A percentile compares a stretch with the other conserved stretches of the same genome.
Conservation (phyloP, 2,113 vertebrate genomes). For the Cheirogaleus medius region DNA sequence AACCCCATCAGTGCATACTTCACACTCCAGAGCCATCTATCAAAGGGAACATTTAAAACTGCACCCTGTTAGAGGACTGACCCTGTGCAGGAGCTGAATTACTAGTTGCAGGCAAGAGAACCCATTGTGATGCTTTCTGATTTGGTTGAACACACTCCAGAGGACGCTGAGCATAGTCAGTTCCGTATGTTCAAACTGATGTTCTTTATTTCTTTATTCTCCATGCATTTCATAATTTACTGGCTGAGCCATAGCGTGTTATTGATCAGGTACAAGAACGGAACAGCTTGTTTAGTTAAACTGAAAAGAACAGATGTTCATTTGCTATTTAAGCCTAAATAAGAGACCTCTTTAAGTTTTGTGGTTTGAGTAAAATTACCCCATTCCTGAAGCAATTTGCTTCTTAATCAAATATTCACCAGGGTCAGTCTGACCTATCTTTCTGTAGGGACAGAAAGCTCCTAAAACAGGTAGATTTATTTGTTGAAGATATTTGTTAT, state of each 20-base stretch:
- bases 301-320: slow-evolving; percentile 67
- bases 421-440: slow-evolving; percentile 42
- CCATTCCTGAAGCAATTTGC: background rate
- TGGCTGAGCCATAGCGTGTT: background rate
- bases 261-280: slow-evolving; percentile 68
- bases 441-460: background rate
- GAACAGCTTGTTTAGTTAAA: slow-evolving; percentile 59
- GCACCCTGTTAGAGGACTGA: background rate
- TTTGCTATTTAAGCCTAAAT: slow-evolving; percentile 48
- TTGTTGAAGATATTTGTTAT: background rate
- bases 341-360: slow-evolving; percentile 29
- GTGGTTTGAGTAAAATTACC: slow-evolving; percentile 48
- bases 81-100: background rate
- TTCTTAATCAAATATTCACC: background rate
- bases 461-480: background rate
- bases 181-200: too few relatives aligned
- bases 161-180: background rate
- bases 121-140: background rate
- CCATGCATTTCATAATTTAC: background rate
- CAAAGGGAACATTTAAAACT: background rate
- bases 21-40: background rate
- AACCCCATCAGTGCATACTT: rapidly evolving
- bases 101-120: rapidly evolving
- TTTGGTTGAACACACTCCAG: rapidly evolving
- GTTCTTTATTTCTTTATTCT: background rate